A percentile compares a stretch with the other conserved stretches of the same genome.
Evolutionary conservation across 1,140 invertebrate genomes (phyloP).

Genomic region (Ephestia elutella): DNA sequence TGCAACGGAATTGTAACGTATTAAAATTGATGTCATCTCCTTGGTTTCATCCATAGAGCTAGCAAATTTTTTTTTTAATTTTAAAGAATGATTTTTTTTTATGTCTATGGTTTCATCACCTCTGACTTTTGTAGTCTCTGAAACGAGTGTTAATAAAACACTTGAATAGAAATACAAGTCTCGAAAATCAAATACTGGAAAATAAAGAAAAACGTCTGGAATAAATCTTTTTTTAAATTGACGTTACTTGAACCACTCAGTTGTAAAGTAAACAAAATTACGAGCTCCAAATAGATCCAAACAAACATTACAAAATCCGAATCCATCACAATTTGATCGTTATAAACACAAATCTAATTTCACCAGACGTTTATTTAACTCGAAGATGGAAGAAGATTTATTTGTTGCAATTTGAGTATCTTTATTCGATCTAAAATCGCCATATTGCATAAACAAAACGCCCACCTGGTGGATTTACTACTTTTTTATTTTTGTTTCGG

Average conservation of each 20-base stretch:
- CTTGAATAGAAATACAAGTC: no score
- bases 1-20: no score
- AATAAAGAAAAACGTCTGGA: not conserved
- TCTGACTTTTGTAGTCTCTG: no score
- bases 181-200: no score
- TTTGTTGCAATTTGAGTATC: not conserved
- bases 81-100: no score
- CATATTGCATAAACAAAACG: conserved; percentile 7
- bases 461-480: conserved; percentile 3
- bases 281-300: not conserved
- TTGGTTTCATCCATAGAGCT: no score
- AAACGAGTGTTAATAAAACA: no score
- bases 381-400: conserved; percentile 8
- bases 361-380: not conserved
- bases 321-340: not conserved
- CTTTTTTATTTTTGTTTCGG: not conserved
- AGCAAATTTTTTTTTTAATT: no score
- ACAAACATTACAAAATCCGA: not conserved
- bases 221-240: not conserved
- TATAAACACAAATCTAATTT: not conserved
- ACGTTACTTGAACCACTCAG: not conserved
- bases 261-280: not conserved
- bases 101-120: no score
- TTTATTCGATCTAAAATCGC: conserved; percentile 1
- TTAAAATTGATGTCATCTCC: no score